Evolutionary conservation across 2,113 vertebrate genomes (phyloP).

Genomic region (Maccullochella peelii): DNA sequence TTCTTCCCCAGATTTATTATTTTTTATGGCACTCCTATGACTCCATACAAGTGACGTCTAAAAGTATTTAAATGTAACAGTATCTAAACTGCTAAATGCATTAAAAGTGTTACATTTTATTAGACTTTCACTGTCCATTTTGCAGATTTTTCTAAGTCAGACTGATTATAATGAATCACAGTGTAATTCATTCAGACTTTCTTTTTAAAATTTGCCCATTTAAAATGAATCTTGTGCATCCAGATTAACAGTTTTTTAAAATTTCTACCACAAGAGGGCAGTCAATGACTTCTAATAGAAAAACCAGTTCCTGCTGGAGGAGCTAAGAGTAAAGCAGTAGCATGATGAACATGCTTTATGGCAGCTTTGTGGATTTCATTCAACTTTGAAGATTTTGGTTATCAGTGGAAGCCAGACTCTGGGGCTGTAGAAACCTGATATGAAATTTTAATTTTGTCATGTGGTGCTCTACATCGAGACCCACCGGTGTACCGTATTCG

Average conservation of each 20-base stretch:
- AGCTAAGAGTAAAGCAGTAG: constrained; percentile 30
- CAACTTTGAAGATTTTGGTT: constrained; percentile 70
- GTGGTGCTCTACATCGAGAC: constrained; percentile 35
- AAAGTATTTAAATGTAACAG: too few species aligned
- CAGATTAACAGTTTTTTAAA: neutral
- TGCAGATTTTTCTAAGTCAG: neutral
- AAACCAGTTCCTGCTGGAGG: neutral
- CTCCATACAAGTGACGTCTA: too few species aligned
- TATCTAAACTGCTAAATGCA: neutral
- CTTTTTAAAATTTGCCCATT: neutral
- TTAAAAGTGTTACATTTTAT: neutral
- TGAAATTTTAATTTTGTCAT: constrained; percentile 48
- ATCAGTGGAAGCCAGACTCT: constrained; percentile 68
- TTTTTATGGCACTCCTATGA: too few species aligned
- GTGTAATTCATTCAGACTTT: neutral
- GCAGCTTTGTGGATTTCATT: constrained; percentile 61
- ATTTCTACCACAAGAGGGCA: constrained; percentile 75
- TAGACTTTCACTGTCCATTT: neutral
- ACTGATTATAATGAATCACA: neutral
- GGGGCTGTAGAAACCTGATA: constrained; percentile 50
- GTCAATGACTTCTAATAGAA: neutral
- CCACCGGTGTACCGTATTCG: constrained; percentile 30
- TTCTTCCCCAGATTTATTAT: too few species aligned
- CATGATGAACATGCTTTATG: constrained; percentile 50
- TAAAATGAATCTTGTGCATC: neutral